phyloP scores from a whole-genome alignment of 1,140 invertebrate species.

The Bombus ignitus region DNA sequence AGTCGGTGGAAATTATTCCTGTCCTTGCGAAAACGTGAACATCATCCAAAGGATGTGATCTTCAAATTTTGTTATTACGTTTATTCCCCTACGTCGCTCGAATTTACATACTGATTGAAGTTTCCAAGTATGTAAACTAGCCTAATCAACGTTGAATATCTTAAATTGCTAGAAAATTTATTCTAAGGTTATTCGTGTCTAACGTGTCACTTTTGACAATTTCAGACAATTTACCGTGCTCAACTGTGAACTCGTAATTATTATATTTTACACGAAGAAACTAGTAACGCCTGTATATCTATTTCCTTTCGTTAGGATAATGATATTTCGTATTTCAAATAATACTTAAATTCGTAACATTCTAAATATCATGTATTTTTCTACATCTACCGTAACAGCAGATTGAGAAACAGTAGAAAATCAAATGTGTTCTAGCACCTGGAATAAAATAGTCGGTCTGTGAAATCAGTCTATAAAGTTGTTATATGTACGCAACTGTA shows the following conservation, averaged over 20 bases:
- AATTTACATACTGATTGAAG: slow-evolving; percentile 20
- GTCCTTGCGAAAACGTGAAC: background rate
- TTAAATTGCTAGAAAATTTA: background rate
- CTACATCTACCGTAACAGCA: too few species aligned
- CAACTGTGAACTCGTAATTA: too few species aligned
- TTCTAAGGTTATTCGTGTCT: background rate
- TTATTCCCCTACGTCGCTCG: background rate
- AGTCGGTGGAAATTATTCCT: background rate
- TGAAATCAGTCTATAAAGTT: too few species aligned
- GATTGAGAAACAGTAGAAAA: too few species aligned
- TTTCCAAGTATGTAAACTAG: background rate
- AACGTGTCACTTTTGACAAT: background rate
- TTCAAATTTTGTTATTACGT: slow-evolving; percentile 6
- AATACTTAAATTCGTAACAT: too few species aligned
- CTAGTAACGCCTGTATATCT: too few species aligned
- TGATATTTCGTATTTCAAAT: too few species aligned
- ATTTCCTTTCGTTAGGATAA: too few species aligned
- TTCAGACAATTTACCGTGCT: background rate
- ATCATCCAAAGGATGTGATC: background rate
- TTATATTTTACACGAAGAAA: too few species aligned
- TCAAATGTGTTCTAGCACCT: too few species aligned
- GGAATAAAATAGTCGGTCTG: too few species aligned
- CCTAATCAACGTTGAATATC: slow-evolving; percentile 11
- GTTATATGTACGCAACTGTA: too few species aligned
- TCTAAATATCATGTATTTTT: background rate